Evolutionary conservation across 2,797 vertebrate genomes (phyloP).

Genomic region (Spinus olivaceus): DNA sequence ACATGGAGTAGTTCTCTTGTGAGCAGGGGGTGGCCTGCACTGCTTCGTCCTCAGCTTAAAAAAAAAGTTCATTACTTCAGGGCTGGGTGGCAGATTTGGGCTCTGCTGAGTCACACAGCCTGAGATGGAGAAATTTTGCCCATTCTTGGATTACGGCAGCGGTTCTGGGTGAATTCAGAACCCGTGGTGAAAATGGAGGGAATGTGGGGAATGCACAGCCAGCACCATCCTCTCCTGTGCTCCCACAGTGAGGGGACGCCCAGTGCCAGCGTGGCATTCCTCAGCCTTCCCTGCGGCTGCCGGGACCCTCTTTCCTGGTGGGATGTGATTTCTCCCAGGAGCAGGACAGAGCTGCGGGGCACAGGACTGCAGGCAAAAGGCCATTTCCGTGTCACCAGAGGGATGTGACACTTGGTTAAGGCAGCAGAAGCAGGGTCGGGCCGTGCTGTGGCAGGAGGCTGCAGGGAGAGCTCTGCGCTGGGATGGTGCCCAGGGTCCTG

Average conservation of each 20-base stretch:
- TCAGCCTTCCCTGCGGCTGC: not conserved
- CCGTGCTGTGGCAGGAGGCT: not conserved
- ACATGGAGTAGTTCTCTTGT: constrained; percentile 77
- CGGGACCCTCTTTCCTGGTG: not conserved
- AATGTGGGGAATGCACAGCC: not conserved
- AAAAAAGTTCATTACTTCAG: not conserved
- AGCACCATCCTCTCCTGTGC: not conserved
- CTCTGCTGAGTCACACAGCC: not conserved
- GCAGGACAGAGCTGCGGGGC: not conserved
- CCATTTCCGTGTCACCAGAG: not conserved
- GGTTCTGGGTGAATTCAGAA: not conserved
- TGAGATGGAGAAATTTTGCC: not conserved
- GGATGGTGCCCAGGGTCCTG: not conserved
- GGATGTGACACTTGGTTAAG: not conserved
- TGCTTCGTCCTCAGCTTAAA: not conserved
- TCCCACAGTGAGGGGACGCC: not conserved
- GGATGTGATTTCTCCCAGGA: not conserved
- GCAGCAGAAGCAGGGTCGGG: not conserved
- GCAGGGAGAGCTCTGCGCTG: not conserved
- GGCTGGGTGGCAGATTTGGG: rapidly evolving
- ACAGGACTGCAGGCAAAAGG: not conserved
- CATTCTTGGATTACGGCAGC: not conserved
- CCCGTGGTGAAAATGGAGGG: not conserved
- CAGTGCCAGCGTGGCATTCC: constrained; percentile 39
- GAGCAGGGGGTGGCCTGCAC: not conserved